Percentiles rank a stretch among this genome's conserved stretches.
phyloP scores from a whole-genome alignment of 1,140 invertebrate species.

The Trichogramma pretiosum region DNA sequence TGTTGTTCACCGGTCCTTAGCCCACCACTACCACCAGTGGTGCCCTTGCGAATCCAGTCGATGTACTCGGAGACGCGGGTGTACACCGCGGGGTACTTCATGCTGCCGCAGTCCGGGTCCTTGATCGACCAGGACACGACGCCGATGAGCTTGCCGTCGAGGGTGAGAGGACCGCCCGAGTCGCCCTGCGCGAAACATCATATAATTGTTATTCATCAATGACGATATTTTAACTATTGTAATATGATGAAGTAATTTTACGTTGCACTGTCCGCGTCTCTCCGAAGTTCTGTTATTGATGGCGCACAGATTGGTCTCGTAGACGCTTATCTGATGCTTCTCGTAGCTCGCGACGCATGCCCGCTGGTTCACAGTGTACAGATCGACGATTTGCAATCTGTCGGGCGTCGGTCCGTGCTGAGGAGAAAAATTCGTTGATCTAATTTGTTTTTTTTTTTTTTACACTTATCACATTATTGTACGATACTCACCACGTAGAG shows the following conservation, averaged over 20 bases:
- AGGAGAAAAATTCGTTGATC: too few relatives aligned
- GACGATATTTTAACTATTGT: too few relatives aligned
- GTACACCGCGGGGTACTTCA: slow-evolving; percentile 4
- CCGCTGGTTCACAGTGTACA: slow-evolving; percentile 38
- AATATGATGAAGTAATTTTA: too few relatives aligned
- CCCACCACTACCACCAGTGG: too few relatives aligned
- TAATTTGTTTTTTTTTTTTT: too few relatives aligned
- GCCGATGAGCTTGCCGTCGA: slow-evolving; percentile 4
- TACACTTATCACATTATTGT: slow-evolving; percentile 40
- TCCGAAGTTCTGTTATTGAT: too few relatives aligned
- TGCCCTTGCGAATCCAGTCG: slow-evolving; percentile 17
- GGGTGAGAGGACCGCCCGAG: slow-evolving; percentile 3
- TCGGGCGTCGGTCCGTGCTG: slow-evolving; percentile 28
- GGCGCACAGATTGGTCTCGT: too few relatives aligned
- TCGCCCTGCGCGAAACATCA: slow-evolving; percentile 16
- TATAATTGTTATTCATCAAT: too few relatives aligned
- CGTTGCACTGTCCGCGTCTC: too few relatives aligned
- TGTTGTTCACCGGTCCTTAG: too few relatives aligned
- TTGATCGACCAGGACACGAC: slow-evolving; percentile 10
- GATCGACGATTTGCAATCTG: slow-evolving; percentile 32
- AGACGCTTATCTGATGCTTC: too few relatives aligned
- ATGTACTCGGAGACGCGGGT: slow-evolving; percentile 6
- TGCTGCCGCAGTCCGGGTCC: slow-evolving; percentile 8
- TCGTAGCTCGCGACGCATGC: slow-evolving; percentile 56
- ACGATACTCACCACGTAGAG: slow-evolving; percentile 23